Conservation (phyloP, 2,113 vertebrate genomes). For the Gulo gulo region DNA sequence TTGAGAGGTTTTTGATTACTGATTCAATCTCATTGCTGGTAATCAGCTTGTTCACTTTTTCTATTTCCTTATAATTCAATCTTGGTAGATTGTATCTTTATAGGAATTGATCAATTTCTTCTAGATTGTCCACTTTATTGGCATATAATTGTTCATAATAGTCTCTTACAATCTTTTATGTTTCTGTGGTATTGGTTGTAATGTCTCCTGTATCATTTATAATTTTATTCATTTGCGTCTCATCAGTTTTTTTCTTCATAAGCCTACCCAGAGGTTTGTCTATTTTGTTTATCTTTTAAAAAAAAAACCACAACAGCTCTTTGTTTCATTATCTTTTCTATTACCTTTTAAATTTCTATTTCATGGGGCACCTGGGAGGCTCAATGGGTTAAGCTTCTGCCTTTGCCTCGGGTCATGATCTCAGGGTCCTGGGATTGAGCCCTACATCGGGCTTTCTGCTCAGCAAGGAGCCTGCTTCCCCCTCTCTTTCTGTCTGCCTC, state of each 20-base stretch:
- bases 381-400: too few relatives aligned
- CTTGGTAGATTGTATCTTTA: background rate
- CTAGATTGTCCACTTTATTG: background rate
- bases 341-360: background rate
- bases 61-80: background rate
- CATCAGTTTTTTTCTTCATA: background rate
- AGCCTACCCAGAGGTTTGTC: background rate
- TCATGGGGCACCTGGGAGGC: background rate
- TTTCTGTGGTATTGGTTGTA: background rate
- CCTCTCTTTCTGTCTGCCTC: too few relatives aligned
- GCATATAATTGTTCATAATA: background rate
- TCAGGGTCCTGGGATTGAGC: too few relatives aligned
- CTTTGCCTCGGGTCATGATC: too few relatives aligned
- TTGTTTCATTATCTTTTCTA: background rate
- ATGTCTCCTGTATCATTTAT: background rate
- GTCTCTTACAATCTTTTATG: background rate
- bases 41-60: background rate
- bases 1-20: background rate
- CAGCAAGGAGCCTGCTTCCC: too few relatives aligned
- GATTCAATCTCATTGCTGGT: background rate
- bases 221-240: background rate
- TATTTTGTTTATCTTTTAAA: background rate
- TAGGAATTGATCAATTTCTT: background rate
- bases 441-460: too few relatives aligned
- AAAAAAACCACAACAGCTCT: background rate